A percentile compares a stretch with the other conserved stretches of the same genome.
phyloP scores from a whole-genome alignment of 2,888 invertebrate genomes.

The Himalopsyche tibetana region DNA sequence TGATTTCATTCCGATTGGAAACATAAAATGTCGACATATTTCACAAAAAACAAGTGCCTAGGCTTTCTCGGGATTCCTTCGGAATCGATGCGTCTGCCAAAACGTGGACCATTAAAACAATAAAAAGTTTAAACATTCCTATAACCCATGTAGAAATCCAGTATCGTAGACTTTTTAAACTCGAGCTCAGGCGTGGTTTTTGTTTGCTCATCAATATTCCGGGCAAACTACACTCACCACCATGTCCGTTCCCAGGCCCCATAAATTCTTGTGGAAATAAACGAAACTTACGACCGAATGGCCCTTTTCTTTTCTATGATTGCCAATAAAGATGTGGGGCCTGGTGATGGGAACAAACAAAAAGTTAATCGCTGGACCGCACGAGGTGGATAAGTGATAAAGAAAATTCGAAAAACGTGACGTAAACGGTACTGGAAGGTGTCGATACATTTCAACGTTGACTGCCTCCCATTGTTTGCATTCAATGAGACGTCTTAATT shows the following conservation, averaged over 20 bases:
- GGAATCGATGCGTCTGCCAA: background rate
- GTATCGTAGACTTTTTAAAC: background rate
- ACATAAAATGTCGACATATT: background rate
- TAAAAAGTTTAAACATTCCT: background rate
- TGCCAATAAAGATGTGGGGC: constrained; percentile 54
- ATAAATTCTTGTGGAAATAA: constrained; percentile 53
- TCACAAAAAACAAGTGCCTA: background rate
- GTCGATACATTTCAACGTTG: background rate
- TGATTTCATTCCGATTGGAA: background rate
- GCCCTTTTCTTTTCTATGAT: constrained; percentile 51
- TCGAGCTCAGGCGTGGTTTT: background rate
- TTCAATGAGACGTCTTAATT: constrained; percentile 20
- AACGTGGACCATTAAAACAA: background rate
- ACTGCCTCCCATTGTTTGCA: background rate
- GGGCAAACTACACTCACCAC: background rate
- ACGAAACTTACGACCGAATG: constrained; percentile 53
- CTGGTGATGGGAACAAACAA: constrained; percentile 50
- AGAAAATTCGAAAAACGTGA: constrained; percentile 18
- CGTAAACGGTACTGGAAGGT: background rate
- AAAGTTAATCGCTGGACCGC: constrained; percentile 46
- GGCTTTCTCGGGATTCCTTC: background rate
- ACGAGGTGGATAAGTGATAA: constrained; percentile 30
- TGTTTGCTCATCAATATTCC: constrained; percentile 52
- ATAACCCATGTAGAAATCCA: background rate
- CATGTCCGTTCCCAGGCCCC: constrained; percentile 26